Percentiles rank a stretch among this genome's conserved stretches.
Evolutionary conservation across 2,797 vertebrate genomes (phyloP).

Genomic region (Harpagifer antarcticus): DNA sequence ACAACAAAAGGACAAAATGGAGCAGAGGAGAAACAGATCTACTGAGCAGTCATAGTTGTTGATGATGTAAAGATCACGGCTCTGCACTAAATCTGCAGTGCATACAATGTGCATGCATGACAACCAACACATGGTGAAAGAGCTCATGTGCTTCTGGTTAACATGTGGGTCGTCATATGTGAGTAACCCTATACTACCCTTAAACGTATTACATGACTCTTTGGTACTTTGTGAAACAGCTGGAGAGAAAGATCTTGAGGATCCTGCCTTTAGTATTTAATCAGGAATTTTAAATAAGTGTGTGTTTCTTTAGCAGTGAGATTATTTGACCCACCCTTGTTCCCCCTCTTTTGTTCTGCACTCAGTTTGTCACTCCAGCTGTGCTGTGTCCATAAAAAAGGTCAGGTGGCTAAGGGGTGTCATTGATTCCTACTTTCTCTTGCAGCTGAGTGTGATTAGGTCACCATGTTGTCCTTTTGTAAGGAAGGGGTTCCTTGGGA

Average conservation of each 20-base stretch:
- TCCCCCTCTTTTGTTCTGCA: slow-evolving; percentile 26
- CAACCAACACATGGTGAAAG: slow-evolving; percentile 30
- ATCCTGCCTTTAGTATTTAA: slow-evolving; percentile 26
- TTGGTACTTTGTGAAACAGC: slow-evolving; percentile 41
- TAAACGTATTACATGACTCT: slow-evolving; percentile 32
- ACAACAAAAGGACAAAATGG: slow-evolving; percentile 74
- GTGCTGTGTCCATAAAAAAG: slow-evolving; percentile 51
- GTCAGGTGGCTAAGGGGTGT: slow-evolving; percentile 53
- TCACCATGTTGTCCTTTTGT: slow-evolving; percentile 63
- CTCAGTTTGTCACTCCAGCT: slow-evolving; percentile 57
- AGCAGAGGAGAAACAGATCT: slow-evolving; percentile 54
- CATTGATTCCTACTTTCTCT: slow-evolving; percentile 52
- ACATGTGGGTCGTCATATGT: slow-evolving; percentile 29
- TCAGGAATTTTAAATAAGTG: slow-evolving; percentile 60
- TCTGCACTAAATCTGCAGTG: neutral
- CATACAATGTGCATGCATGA: neutral
- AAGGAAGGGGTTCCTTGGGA: slow-evolving; percentile 41
- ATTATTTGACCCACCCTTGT: slow-evolving; percentile 34
- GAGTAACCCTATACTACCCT: slow-evolving; percentile 37
- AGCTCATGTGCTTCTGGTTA: slow-evolving; percentile 58
- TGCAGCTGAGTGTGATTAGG: slow-evolving; percentile 67
- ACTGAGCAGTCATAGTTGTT: slow-evolving; percentile 44
- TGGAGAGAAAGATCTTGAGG: slow-evolving; percentile 29
- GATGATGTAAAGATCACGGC: slow-evolving; percentile 18
- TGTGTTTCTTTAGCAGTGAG: slow-evolving; percentile 41